Conservation (phyloP, 2,888 invertebrate species). For the Hypomecis punctinalis region DNA sequence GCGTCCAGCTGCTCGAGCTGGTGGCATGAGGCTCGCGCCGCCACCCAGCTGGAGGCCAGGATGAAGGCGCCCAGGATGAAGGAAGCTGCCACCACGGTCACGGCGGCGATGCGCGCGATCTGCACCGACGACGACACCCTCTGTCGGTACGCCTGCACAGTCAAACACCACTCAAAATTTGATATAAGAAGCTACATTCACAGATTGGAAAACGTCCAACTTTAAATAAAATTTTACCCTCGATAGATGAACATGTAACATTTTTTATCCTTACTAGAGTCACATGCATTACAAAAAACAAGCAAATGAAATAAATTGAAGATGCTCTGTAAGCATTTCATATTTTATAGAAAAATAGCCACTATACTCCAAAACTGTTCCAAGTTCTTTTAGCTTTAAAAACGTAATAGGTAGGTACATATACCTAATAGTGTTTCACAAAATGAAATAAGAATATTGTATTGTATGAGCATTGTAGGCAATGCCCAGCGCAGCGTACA, state of each 20-base stretch:
- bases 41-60: slow-evolving; percentile 92
- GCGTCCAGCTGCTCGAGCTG: slow-evolving; percentile 89
- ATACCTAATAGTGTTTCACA: background rate
- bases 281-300: too few species aligned
- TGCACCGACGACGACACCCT: slow-evolving; percentile 91
- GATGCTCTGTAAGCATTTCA: too few species aligned
- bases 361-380: too few species aligned
- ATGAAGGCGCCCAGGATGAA: slow-evolving; percentile 93
- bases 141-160: slow-evolving; percentile 90
- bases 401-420: background rate
- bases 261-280: too few species aligned
- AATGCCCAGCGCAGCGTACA: slow-evolving; percentile 15
- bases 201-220: too few species aligned
- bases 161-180: slow-evolving; percentile 38
- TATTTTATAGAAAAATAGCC: too few species aligned
- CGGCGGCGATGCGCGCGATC: slow-evolving; percentile 93
- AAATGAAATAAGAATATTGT: background rate
- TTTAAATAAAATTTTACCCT: too few species aligned
- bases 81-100: slow-evolving; percentile 92
- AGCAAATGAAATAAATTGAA: too few species aligned
- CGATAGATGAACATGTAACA: too few species aligned
- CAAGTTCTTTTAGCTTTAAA: too few species aligned
- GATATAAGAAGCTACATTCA: background rate
- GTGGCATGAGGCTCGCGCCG: slow-evolving; percentile 92
- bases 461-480: slow-evolving; percentile 6